Evolutionary conservation across 2,113 vertebrate genomes (phyloP), one percentile per base, ranked within the genome.

Genomic region (Microtus richardsoni): DNA sequence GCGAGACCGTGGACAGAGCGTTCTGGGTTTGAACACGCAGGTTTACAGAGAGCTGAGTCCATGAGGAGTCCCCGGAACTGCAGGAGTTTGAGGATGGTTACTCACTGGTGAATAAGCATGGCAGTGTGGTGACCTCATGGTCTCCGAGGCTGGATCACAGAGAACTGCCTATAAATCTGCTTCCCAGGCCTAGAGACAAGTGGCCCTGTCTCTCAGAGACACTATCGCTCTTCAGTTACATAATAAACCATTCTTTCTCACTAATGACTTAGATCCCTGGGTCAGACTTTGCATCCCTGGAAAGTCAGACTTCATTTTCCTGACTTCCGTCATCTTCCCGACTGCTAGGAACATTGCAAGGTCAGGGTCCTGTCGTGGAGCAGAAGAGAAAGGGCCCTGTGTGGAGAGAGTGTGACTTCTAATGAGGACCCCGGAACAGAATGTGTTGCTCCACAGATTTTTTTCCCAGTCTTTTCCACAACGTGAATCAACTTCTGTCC

Each of bases 181-280:
- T 88, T 58, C 39, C 62, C 62, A 21, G 10, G 24, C 52, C 73
- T 75, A 75, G 64, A 79, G 88, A 96, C 58, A 96, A 95, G 82
- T 5, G 44, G 10, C 49, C 77, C 66, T 77, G 52, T 96, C 70
- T 96, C 96, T 64, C 44, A 88, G 92, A 62, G 60, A 92, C 52
- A 80, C 87, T 60, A 41, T 52, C 95, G 88, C 89, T 77, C 74
- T 85, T 78, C 28, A 49, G n/a, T 88, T 83, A 30, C 78, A 91
- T 84, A 96, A 91, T 84, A 84, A 96, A 44, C 30, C 71, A 82
- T 91, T 96, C 60, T 95, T 97, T 96, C 91, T 86, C 90, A 30
- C 64, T 54, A 88, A 77, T 92, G 77, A 89, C 49, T 93, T 89
- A 47, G 5, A 71, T 91, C 87, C 96, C 70, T 5, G 14, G 80